Base-by-base conservation (phyloP, 1,140 invertebrate species). In the Steinernema khuongi region DNA sequence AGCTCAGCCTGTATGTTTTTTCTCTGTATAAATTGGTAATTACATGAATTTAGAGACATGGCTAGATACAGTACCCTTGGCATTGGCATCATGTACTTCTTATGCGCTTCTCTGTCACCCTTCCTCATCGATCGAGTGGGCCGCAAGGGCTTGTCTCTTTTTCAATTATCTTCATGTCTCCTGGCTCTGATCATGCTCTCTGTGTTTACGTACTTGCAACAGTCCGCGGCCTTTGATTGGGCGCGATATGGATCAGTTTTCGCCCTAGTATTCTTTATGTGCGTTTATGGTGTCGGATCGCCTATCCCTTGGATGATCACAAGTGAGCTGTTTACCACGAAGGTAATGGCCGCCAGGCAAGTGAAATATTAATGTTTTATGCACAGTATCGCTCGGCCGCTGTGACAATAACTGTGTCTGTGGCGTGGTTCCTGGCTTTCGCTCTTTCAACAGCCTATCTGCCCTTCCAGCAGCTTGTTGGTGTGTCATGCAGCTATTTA, bases 291-390 rank as follows among this genome's bases (percentile, higher is more conserved):
- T 41, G 70, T 81, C 0, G 82, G 82, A 29, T 80, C 78, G 1
- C 82, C 82, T 0, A 83, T 83, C 60, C 81, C 82, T 17, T 83
- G 82, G 82, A 82, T 83, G 75, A 83, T 83, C 17, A 77, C 83
- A 1, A 74, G 82, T 68, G 81, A 83, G 67, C 73, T 83, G 17
- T 82, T 74, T 68, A 70, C 60, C 17, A 74, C 75, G 18, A 70
- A 76, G 67, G 75, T 76, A 26, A 1, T 7, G n/a, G 36, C n/a
- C n/a, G 7, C n/a, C 1, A 26, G 41, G 18, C 1, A 73, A 67
- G 26, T 1, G 50, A 0, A 44, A 41, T 29, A 67, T 74, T 17
- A 1, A 72, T 29, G 11, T 74, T 7, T 70, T 1, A 11, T 26
- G 2, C 68, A 17, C 74, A 83, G 74, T 81, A 80, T 72, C 78